Conservation (phyloP, 2,888 invertebrate genomes). For the Omphaloscelis lunosa region DNA sequence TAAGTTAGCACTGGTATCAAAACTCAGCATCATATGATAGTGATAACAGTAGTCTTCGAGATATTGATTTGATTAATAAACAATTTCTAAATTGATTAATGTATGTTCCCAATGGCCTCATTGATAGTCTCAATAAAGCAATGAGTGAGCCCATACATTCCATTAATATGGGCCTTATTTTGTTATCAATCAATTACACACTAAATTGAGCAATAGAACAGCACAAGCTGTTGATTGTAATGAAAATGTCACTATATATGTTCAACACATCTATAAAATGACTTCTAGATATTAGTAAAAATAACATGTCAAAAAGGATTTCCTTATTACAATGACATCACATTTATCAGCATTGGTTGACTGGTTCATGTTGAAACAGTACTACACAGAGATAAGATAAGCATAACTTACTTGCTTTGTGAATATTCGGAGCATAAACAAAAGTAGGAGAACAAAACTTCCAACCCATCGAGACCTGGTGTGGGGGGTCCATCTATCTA, state of each 20-base stretch:
- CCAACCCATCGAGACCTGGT: conserved; percentile 95
- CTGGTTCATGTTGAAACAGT: conserved; percentile 41
- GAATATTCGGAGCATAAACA: conserved; percentile 95
- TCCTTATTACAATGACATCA: conserved; percentile 19
- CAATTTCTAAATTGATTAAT: conserved; percentile 5
- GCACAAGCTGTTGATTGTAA: neutral
- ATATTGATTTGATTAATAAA: conserved; percentile 12
- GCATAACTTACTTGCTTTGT: conserved; percentile 93
- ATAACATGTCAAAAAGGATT: conserved; percentile 11
- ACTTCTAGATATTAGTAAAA: neutral
- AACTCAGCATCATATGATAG: neutral
- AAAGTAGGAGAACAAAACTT: conserved; percentile 92
- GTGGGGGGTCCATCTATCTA: conserved; percentile 97
- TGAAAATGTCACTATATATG: neutral
- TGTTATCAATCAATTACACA: conserved; percentile 10
- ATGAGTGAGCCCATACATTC: conserved; percentile 4
- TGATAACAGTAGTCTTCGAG: neutral
- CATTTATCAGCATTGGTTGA: conserved; percentile 38
- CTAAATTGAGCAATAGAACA: conserved; percentile 14
- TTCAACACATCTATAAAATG: neutral
- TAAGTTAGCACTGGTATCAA: neutral
- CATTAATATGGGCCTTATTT: neutral
- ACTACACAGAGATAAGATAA: conserved; percentile 58
- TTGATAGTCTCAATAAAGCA: conserved; percentile 21
- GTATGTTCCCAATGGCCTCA: neutral